These are phyloP conservation scores for Nipponacmea schrenckii DNA, from an alignment of 2,888 invertebrate species.

Conservation along the genomic window DNA sequence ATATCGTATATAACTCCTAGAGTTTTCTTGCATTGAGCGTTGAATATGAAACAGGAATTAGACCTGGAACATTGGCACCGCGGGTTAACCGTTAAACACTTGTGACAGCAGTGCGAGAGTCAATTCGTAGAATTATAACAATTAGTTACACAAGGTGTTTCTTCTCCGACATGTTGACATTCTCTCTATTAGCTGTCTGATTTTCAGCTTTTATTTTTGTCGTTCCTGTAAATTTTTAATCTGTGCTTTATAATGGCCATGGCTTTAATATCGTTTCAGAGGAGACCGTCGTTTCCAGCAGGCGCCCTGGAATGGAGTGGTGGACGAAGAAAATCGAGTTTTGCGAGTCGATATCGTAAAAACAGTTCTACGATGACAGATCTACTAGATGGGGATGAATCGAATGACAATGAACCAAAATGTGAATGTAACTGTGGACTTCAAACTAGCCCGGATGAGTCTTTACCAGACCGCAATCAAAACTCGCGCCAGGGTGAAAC, in stretches of 20 bases:
- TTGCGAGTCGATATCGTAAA: background rate
- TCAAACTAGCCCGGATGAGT: background rate
- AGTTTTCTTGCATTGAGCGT: too few species aligned
- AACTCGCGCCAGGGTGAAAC: background rate
- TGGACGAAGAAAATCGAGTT: constrained; percentile 5
- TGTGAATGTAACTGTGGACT: constrained; percentile 9
- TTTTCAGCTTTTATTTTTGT: too few species aligned
- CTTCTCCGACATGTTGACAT: too few species aligned
- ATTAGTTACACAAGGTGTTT: too few species aligned
- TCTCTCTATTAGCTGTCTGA: too few species aligned
- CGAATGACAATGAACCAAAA: background rate
- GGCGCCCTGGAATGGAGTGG: constrained; percentile 23
- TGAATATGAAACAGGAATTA: too few species aligned
- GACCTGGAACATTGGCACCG: too few species aligned
- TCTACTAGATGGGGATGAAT: constrained; percentile 12
- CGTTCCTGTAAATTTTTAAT: too few species aligned
- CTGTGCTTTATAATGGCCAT: background rate
- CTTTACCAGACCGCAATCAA: constrained; percentile 2
- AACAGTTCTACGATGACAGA: constrained; percentile 10
- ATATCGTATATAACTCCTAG: too few species aligned
- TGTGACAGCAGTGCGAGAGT: too few species aligned
- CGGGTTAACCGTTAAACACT: too few species aligned
- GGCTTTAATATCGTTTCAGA: constrained; percentile 18
- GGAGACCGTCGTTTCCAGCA: constrained; percentile 23
- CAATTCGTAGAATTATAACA: too few species aligned